Evolutionary conservation across 2,888 invertebrate species (phyloP), one percentile per base, ranked within the genome.

Genomic region (Zhuqinia jingwanae): DNA sequence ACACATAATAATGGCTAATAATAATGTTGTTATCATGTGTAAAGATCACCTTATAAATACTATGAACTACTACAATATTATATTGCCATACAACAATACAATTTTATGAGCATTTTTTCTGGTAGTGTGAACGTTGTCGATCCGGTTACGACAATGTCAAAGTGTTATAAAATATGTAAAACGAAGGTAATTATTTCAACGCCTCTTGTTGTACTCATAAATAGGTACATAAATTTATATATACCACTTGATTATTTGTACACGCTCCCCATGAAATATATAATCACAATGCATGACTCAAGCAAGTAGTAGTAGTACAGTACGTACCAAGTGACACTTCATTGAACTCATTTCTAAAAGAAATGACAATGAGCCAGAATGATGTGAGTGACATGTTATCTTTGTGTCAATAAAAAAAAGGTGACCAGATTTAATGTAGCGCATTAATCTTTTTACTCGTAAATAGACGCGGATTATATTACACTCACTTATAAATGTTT

Each of bases 331-430:
- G 25, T 45, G 47, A 47, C 70, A 70, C 82, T 75, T 75, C 82
- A 82, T 75, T 82, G 82, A 82, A 75, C 82, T 82, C 60, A 36
- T 82, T 82, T 82, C 82, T 56, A 45, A 27, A 25, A n/a, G n/a
- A n/a, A 75, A 42, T 82, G 82, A 82, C 82, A 82, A 75, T 82
- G 82, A 82, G 82, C 82, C 63, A 82, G 63, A 3, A 60, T 27
- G 27, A n/a, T 22, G n/a, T 60, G 58, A 42, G 65, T 20, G 42
- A 70, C 70, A 47, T 25, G 45, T 68, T 22, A 45, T 68, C 45
- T 63, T 65, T 65, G 0, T 47, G 70, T 47, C 47, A 47, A 47
- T 47, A 11, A 63, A 47, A 8, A 65, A 65, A 65, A 20, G 17
- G 11, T 53, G n/a, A n/a, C n/a, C n/a, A n/a, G n/a, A n/a, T n/a